Conservation (phyloP, 1,140 invertebrate species). For the Phymorhynchus buccinoides region DNA sequence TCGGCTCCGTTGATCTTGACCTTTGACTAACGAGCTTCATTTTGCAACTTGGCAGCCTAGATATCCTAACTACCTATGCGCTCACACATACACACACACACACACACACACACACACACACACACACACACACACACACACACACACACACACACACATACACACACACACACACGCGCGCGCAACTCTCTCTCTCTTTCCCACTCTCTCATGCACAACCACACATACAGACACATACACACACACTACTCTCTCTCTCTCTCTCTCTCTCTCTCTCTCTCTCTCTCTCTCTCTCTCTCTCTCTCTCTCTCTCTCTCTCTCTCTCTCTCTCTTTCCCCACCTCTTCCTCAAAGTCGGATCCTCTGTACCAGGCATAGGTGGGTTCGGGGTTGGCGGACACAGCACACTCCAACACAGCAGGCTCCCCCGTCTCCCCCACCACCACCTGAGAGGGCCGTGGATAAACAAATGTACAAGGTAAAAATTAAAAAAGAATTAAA, state of each 20-base stretch:
- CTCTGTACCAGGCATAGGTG: slow-evolving; percentile 88
- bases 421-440: slow-evolving; percentile 24
- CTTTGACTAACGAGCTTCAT: too few species aligned
- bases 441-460: too few species aligned
- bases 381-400: slow-evolving; percentile 92
- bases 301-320: too few species aligned
- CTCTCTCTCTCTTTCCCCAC: not conserved
- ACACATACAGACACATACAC: too few species aligned
- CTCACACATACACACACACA: not conserved
- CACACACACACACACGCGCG: not conserved
- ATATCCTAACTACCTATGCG: not conserved
- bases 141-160: not conserved
- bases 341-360: slow-evolving; percentile 32
- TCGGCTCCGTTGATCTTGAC: too few species aligned
- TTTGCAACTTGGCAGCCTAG: too few species aligned
- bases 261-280: too few species aligned
- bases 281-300: not conserved
- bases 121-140: slow-evolving; percentile 22
- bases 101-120: slow-evolving; percentile 18
- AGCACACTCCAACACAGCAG: slow-evolving; percentile 78
- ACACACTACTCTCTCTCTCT: too few species aligned
- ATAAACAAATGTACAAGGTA: too few species aligned
- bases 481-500: too few species aligned
- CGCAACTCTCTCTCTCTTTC: too few species aligned
- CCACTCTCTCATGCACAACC: not conserved